Evolutionary conservation across 2,888 invertebrate species (phyloP).

Genomic region (Actias luna): DNA sequence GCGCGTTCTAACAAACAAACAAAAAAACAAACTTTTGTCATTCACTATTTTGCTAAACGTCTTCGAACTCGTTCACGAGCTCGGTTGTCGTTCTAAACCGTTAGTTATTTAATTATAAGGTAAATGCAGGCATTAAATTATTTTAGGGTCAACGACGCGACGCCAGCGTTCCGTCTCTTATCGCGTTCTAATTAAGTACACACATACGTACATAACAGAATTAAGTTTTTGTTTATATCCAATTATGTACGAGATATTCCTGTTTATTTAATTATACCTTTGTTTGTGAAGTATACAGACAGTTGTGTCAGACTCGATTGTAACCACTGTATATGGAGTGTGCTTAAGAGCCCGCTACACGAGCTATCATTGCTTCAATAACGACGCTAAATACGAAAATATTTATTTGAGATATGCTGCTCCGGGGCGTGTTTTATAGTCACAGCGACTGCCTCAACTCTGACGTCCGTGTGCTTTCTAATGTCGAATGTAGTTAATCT

Average conservation of each 20-base stretch:
- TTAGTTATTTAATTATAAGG: background rate
- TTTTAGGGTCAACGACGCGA: background rate
- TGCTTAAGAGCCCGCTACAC: too few species aligned
- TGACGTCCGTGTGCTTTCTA: too few species aligned
- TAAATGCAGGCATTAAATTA: background rate
- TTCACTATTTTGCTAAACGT: background rate
- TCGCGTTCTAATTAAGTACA: background rate
- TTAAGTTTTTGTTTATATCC: background rate
- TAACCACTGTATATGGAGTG: too few species aligned
- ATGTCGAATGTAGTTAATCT: too few species aligned
- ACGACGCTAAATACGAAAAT: too few species aligned
- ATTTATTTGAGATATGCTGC: too few species aligned
- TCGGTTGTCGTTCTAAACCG: background rate
- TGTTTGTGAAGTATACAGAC: background rate
- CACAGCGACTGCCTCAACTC: too few species aligned
- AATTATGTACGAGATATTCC: constrained; percentile 1
- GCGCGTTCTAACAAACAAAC: too few species aligned
- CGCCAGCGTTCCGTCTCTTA: background rate
- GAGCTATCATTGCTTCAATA: too few species aligned
- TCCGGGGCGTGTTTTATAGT: too few species aligned
- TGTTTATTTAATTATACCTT: background rate
- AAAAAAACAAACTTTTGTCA: too few species aligned
- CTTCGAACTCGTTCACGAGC: background rate
- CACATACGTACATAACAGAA: background rate
- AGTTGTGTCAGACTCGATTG: too few species aligned